A percentile compares a stretch with the other conserved stretches of the same genome.
Evolutionary conservation across 2,797 vertebrate species (phyloP).

Genomic region (Pseudocheirus occidentalis): DNA sequence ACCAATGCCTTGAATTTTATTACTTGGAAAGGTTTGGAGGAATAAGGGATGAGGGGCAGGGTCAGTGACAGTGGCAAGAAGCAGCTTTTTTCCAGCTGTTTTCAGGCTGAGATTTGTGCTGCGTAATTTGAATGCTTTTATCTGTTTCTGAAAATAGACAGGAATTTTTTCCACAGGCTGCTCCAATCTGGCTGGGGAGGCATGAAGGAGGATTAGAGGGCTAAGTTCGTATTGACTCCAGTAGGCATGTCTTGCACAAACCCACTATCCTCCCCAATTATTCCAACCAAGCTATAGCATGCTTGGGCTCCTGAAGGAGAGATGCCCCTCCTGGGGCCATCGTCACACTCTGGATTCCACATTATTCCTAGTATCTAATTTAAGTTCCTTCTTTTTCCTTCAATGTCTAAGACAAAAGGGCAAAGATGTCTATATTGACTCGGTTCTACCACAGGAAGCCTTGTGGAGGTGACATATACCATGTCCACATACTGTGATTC

Average conservation of each 20-base stretch:
- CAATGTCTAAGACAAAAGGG: background rate
- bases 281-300: background rate
- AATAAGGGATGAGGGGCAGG: constrained; percentile 28
- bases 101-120: constrained; percentile 86
- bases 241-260: constrained; percentile 69
- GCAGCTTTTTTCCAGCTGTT: constrained; percentile 88
- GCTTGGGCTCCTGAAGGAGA: constrained; percentile 23
- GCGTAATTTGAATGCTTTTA: constrained; percentile 90
- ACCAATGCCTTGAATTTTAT: constrained; percentile 80
- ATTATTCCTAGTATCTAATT: background rate
- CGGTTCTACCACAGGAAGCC: background rate
- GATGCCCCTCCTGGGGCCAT: constrained; percentile 3
- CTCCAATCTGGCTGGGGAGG: constrained; percentile 87
- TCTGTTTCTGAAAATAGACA: constrained; percentile 91
- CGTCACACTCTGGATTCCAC: constrained; percentile 49
- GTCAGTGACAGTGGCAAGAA: constrained; percentile 83
- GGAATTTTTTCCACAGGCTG: constrained; percentile 90
- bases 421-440: background rate
- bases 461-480: background rate
- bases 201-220: constrained; percentile 84
- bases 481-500: background rate
- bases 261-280: background rate
- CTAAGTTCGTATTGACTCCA: constrained; percentile 83
- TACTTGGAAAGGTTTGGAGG: constrained; percentile 73
- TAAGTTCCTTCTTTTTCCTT: constrained; percentile 26